Base-by-base conservation (phyloP, 2,888 invertebrate species). In the Pterobdella sp. region DNA sequence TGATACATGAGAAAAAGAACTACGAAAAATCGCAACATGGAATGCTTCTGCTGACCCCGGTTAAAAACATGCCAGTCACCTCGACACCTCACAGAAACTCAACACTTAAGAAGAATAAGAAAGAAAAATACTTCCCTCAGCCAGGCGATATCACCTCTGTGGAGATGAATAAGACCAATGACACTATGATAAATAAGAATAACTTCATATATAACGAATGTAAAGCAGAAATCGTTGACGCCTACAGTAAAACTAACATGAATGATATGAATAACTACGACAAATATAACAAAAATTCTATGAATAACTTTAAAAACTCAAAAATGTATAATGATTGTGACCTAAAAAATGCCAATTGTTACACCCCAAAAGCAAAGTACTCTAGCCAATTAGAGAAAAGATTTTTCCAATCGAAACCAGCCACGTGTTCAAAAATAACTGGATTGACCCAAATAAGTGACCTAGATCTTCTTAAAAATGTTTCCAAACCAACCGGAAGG, bases 151-250 rank as follows among this genome's bases (percentile, higher is more conserved):
- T 26, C 26, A n/a, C 4, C 4, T 4, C 18, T n/a, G 26, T 3
- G 18, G 3, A 7, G 18, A n/a, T 14, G 18, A n/a, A 7, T 56
- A 56, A 56, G 4, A 56, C 4, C n/a, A 7, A 7, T 56, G 26
- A 56, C 26, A n/a, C 4, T n/a, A 56, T 26, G 4, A 56, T 14
- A 4, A 56, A 56, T n/a, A 56, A 56, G 4, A n/a, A 56, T 56
- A 56, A n/a, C 26, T 4, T 14, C 26, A 18, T 26, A 4, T 26
- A n/a, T 56, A n/a, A 7, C n/a, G 26, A 56, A 26, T 4, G 2
- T n/a, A 18, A 18, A 91, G 85, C 94, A 35, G 36, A 26, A 35
- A 72, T 32, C 29, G n/a, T 56, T 31, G 34, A 32, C 42, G 10
- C 14, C 10, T 22, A 18, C 32, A 52, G 34, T 52, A 26, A 49